Evolutionary conservation across 2,797 vertebrate genomes (phyloP), one percentile per base, ranked within the genome.

Genomic region (Labeo calbasu): DNA sequence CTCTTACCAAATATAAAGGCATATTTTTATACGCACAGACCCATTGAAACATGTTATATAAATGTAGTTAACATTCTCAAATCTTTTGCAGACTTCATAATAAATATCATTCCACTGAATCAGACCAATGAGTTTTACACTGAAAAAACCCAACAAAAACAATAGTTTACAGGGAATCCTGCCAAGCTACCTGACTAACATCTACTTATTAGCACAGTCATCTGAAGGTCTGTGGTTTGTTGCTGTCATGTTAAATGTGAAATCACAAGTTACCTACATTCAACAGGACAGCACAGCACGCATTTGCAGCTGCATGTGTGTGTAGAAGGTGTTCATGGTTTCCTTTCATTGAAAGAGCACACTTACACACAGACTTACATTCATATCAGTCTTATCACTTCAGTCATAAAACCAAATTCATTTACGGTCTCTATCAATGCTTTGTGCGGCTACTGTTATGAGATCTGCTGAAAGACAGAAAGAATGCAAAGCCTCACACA

Each of bases 351-450:
- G 51, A 23, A 50, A 32, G 4, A 13, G 10, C 17, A 13, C 3
- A 15, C 55, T 40, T 5, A 17, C 4, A 79, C 61, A 23, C 7
- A 36, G 36, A 10, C 8, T 2, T 65, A 6, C 32, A 36, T 46
- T 9, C 19, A 68, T 43, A 73, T 57, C 11, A 48, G 15, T 12
- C 61, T 76, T 76, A 66, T 75, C 59, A 72, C 53, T 40, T 76
- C 36, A 76, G 50, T 36, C 61, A 76, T 82, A 76, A 82, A 82
- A 32, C 5, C 71, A 83, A 65, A 83, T 83, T 55, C 1, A 46
- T 68, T 77, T 57, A 69, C 21, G 36, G n/a, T 61, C 46, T 51
- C 19, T 8, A 46, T 55, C 17, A 68, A 43, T 43, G 51, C 7
- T 77, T 68, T 57, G 48, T 51, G 59, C 14, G 46, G 28, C 43